Conservation (phyloP, 2,888 invertebrate genomes). For the Tetranychus piercei region DNA sequence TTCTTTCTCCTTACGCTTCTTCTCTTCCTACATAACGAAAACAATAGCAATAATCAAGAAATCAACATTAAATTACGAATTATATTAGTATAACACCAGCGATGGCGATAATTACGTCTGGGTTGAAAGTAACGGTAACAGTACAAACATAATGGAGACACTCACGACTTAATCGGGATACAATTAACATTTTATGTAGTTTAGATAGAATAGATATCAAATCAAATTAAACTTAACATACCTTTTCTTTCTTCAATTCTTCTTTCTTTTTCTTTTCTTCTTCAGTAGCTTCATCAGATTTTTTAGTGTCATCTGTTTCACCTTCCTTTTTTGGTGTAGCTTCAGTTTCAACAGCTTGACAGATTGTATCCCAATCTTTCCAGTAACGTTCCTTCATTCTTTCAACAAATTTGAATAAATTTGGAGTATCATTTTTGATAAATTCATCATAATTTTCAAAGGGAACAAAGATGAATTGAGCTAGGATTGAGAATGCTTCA, state of each 20-base stretch:
- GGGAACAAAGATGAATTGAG: slow-evolving; percentile 78
- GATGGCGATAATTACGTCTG: too few relatives aligned
- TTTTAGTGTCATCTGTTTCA: slow-evolving; percentile 29
- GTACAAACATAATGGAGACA: too few relatives aligned
- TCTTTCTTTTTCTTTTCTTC: slow-evolving; percentile 45
- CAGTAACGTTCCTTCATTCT: slow-evolving; percentile 67
- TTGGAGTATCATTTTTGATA: slow-evolving; percentile 69
- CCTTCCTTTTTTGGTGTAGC: slow-evolving; percentile 57
- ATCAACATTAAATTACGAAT: too few relatives aligned
- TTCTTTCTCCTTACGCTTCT: slow-evolving; percentile 18
- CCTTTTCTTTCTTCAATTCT: slow-evolving; percentile 43
- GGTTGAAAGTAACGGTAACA: too few relatives aligned
- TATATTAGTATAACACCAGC: too few relatives aligned
- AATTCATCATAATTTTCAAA: slow-evolving; percentile 71
- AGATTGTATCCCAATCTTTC: slow-evolving; percentile 78
- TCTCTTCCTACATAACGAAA: slow-evolving; percentile 2
- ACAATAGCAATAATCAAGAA: not conserved
- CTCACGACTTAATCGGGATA: too few relatives aligned
- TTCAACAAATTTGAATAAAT: slow-evolving; percentile 67
- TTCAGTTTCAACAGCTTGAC: slow-evolving; percentile 60
- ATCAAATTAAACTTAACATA: not conserved
- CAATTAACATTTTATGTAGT: too few relatives aligned
- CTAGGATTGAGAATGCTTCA: slow-evolving; percentile 75
- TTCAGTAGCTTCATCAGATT: slow-evolving; percentile 35
- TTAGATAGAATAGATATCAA: too few relatives aligned